These are phyloP conservation scores for Tapera naevia DNA, from an alignment of 2,797 vertebrate species.

Conservation along the genomic window DNA sequence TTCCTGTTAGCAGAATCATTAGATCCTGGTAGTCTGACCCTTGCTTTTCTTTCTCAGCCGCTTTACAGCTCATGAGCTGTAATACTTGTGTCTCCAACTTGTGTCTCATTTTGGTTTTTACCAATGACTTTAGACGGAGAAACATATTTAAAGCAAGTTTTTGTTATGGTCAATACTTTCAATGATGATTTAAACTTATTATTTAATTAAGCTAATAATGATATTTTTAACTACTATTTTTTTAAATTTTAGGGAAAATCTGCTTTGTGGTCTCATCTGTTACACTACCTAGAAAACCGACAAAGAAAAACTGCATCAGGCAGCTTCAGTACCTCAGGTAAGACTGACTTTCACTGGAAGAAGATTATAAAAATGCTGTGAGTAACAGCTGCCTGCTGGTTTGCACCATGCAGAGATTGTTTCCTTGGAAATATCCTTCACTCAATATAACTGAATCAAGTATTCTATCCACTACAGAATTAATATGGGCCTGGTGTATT, in stretches of 20 bases:
- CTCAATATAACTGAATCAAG: background rate
- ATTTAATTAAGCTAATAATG: background rate
- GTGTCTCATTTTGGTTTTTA: background rate
- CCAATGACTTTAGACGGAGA: background rate
- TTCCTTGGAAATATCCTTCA: background rate
- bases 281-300: conserved; percentile 95
- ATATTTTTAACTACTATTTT: background rate
- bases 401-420: background rate
- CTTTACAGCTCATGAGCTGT: background rate
- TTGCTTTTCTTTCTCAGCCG: background rate
- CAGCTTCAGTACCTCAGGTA: conserved; percentile 89
- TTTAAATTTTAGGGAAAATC: conserved; percentile 88
- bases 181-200: background rate
- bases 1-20: background rate
- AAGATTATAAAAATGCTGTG: background rate
- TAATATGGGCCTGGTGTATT: background rate
- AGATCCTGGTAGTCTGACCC: background rate
- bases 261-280: conserved; percentile 95
- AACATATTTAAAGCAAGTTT: background rate
- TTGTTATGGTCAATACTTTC: background rate
- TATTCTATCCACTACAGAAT: background rate
- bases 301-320: conserved; percentile 90
- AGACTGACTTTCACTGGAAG: background rate
- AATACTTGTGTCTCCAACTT: background rate
- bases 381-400: background rate